Evolutionary conservation across 2,888 invertebrate species (phyloP), one percentile per base, ranked within the genome.

Genomic region (Drosophila melanosoma): DNA sequence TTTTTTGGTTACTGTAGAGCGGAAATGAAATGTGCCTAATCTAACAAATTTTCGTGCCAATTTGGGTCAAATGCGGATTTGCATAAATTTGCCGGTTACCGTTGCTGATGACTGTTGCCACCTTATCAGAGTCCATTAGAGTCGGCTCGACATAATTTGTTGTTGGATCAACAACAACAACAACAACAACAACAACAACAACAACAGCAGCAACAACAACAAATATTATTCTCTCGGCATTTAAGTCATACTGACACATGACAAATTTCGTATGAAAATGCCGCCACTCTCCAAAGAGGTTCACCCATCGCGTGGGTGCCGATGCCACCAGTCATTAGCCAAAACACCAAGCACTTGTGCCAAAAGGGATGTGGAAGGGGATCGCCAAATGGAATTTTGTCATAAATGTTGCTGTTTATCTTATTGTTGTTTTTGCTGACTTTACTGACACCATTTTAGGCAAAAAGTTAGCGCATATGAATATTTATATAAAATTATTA

Each of bases 51-150:
- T 88, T 90, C 91, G 91, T 87, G 83, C 87, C 85, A 90, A 91
- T 89, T 89, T 91, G 72, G 89, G 91, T 89, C 91, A 89, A 85
- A 79, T 76, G 73, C 77, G 91, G 89, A 91, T 89, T 91, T 91
- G 83, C 89, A 91, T 89, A 91, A 81, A 84, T 83, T 85, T 83
- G 49, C 73, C 54, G 69, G 69, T 73, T 78, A 68, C 54, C 67
- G 82, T 63, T 69, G 61, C 69, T 61, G 57, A 52, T 61, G 60
- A 61, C 51, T 76, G 87, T 87, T 87, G 72, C 81, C 90, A 82
- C 91, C 87, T 90, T 90, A 87, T 90, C 87, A 82, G 72, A 85
- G 88, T 87, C 91, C 91, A 87, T 90, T 87, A 87, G 87, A 79
- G 70, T 60, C 62, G 65, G 75, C 70, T 65, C 79, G 72, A 71